Base-by-base conservation (phyloP, 2,113 vertebrate genomes). In the Murina feae region DNA sequence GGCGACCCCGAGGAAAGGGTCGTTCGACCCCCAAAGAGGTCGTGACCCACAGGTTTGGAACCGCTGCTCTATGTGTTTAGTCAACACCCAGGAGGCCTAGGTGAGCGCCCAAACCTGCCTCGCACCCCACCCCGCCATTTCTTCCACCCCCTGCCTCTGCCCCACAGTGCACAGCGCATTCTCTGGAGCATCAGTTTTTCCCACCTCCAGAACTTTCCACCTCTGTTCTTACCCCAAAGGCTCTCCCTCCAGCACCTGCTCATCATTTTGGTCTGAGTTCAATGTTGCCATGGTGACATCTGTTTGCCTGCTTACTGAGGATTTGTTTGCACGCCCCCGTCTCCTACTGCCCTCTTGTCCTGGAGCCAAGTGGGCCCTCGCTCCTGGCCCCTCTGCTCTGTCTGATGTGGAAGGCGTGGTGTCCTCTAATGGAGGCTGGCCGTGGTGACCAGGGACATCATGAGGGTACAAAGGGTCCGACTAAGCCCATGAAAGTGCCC, bases 141-240 rank as follows among this genome's bases (percentile, higher is more conserved):
- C 47, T 51, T n/a, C 17, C 21, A 5, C 18, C 69, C 69, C 13
- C 8, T 17, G 21, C 16, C 44, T 28, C 78, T 6, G 1, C 9
- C 10, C 23, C 14, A 4, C 49, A 23, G 47, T 16, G 18, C 6
- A 4, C 0, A 2, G 20, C 30, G 28, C 4, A 18, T 32, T 23
- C 47, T n/a, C 44, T 13, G 9, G 30, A 42, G 7, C 30, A 44
- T 37, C 35, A 0, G 17, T 4, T 88, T 21, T 66, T 68, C 30
- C 75, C 1, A 3, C 37, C 51, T 86, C 55, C 16, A 85, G 74
- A 39, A 25, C 20, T n/a, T 51, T 30, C 51, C 49, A 69, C 49
- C 9, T 10, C 17, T 39, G 10, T 9, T 49, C 44, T 47, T 44
- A 3, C 12, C 37, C 44, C 21, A n/a, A 63, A 63, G 28, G 3